These are phyloP conservation scores for Zapus hudsonius DNA, from an alignment of 2,113 vertebrate genomes.

Conservation along the genomic window DNA sequence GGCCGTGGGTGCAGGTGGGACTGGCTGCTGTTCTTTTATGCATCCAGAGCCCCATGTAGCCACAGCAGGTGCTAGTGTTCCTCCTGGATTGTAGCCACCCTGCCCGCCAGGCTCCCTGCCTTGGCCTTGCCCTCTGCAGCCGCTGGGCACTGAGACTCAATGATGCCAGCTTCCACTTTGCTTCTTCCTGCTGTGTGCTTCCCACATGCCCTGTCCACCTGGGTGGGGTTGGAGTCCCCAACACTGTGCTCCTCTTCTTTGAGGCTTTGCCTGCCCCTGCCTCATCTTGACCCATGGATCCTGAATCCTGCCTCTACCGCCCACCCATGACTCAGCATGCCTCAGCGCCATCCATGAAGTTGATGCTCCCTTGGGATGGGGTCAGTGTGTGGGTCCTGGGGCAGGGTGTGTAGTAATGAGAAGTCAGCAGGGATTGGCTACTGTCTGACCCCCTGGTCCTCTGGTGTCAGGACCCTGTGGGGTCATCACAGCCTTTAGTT, in stretches of 20 bases:
- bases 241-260: neutral
- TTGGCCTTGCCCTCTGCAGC: too few relatives aligned
- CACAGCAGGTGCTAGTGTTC: too few relatives aligned
- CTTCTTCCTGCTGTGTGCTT: neutral
- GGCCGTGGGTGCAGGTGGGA: too few relatives aligned
- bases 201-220: neutral
- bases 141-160: neutral
- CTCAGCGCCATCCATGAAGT: neutral
- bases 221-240: neutral
- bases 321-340: neutral
- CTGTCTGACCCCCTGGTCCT: neutral
- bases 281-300: neutral
- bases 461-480: accelerated
- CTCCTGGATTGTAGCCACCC: neutral
- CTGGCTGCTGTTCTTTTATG: too few relatives aligned
- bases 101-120: neutral
- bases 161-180: too few relatives aligned
- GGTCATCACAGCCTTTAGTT: neutral
- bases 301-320: neutral
- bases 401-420: neutral
- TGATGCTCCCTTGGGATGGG: neutral
- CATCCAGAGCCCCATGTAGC: too few relatives aligned
- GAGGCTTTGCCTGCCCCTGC: neutral
- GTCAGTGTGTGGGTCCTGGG: neutral
- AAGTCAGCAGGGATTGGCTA: too few relatives aligned